Base-by-base conservation (phyloP, 2,113 vertebrate species). In the Antechinus stuartii region DNA sequence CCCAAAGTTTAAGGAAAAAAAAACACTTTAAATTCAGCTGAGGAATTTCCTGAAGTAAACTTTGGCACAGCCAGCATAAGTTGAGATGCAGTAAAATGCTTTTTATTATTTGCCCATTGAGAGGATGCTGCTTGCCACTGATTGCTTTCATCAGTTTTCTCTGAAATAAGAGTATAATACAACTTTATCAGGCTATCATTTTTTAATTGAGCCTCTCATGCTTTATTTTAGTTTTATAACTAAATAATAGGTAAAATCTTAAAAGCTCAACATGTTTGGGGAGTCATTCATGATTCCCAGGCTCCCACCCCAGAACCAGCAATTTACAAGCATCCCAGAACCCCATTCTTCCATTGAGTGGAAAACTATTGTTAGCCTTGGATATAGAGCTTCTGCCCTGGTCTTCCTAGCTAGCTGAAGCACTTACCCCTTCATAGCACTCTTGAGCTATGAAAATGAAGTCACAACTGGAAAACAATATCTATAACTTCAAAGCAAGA, bases 31-130 rank as follows among this genome's bases (percentile, higher is more conserved):
- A 95, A 97, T 97, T 96, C 50, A 97, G 96, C 90, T 95, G 53
- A 95, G 97, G 95, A 96, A 98, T 98, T 98, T 98, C 93, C 96
- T 98, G 96, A 95, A 94, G 53, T 53, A 97, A 97, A 96, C 57
- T 50, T 97, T 96, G 94, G 94, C 95, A 89, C 30, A 16, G 57
- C 93, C 91, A 93, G 10, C 95, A 89, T 30, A 92, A 95, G 94
- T 47, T 84, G 35, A 52, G 93, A 23, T 95, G 94, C 92, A 96
- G 89, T 54, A 54, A 93, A 68, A 92, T 30, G 19, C n/a, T 84
- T 84, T 84, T 84, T 0, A 0, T 49, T 91, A 90, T 90, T 97
- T 94, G 90, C 54, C 42, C 90, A 61, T 96, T 89, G 90, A 95
- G 24, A 95, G 95, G 93, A 93, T 97, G 96, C 95, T 95, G 57